These are phyloP conservation scores for Yoshiicerus persimilis DNA, from an alignment of 1,140 invertebrate genomes.

Conservation along the genomic window DNA sequence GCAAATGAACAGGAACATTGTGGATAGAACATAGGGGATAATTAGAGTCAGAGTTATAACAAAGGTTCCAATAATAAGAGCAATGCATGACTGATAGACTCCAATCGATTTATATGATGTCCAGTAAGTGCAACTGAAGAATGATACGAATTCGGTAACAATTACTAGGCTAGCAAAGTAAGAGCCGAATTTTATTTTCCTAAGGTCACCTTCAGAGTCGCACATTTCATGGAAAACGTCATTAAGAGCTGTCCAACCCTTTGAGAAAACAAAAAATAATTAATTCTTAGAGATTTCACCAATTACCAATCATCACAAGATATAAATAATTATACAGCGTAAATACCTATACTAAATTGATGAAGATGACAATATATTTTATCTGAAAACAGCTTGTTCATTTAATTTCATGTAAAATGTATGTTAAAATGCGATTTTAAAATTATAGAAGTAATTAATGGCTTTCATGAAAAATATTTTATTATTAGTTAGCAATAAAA, in stretches of 20 bases:
- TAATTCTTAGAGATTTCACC: no score
- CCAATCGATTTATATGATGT: background rate
- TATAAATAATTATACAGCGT: no score
- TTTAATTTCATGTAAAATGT: no score
- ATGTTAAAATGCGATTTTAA: no score
- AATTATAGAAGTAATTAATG: no score
- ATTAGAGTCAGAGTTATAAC: slow-evolving; percentile 26
- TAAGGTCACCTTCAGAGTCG: slow-evolving; percentile 36
- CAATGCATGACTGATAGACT: slow-evolving; percentile 3
- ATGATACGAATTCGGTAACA: background rate
- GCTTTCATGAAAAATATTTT: no score
- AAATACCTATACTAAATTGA: no score
- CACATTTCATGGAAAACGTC: slow-evolving; percentile 40
- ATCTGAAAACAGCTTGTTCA: no score
- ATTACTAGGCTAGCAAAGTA: slow-evolving; percentile 20
- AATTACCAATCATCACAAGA: no score
- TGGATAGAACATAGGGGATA: slow-evolving; percentile 35
- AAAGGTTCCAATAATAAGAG: slow-evolving; percentile 5
- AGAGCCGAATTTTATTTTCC: slow-evolving; percentile 32
- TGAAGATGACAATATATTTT: no score
- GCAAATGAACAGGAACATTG: slow-evolving; percentile 40
- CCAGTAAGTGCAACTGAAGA: slow-evolving; percentile 20
- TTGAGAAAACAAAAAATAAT: background rate
- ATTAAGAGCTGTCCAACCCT: slow-evolving; percentile 40
- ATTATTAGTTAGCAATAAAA: no score